These are phyloP conservation scores for Acheta domesticus DNA, from an alignment of 2,888 invertebrate genomes.

Conservation along the genomic window DNA sequence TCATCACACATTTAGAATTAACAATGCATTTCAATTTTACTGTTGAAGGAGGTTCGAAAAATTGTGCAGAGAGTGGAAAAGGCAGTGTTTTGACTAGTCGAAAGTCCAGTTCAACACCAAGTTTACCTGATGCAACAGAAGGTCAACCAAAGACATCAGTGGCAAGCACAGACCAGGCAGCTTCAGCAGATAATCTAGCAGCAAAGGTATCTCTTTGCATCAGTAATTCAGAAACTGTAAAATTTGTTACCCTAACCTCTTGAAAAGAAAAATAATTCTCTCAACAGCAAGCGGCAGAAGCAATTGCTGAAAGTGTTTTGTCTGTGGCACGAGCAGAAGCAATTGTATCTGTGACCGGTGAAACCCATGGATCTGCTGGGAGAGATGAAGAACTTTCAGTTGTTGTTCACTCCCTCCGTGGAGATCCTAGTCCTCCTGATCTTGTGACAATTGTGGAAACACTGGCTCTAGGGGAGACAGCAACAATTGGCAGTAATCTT, in stretches of 20 bases:
- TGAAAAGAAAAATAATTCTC: not conserved
- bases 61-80: constrained; percentile 25
- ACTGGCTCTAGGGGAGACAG: constrained; percentile 57
- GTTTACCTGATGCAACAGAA: constrained; percentile 86
- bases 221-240: not conserved
- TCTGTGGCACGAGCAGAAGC: constrained; percentile 70
- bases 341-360: constrained; percentile 54
- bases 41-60: constrained; percentile 47
- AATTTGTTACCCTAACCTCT: constrained; percentile 25
- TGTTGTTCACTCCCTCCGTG: constrained; percentile 58
- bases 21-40: not conserved
- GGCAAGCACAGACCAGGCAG: constrained; percentile 92
- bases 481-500: not conserved
- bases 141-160: constrained; percentile 63
- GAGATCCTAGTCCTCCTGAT: constrained; percentile 63
- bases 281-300: constrained; percentile 73
- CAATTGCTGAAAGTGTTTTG: constrained; percentile 79
- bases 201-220: constrained; percentile 55
- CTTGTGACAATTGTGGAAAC: constrained; percentile 85
- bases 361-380: constrained; percentile 37
- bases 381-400: constrained; percentile 56
- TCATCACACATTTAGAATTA: too few species aligned
- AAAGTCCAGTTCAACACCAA: constrained; percentile 94
- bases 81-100: constrained; percentile 67
- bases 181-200: constrained; percentile 88